Evolutionary conservation across 1,140 invertebrate genomes (phyloP).

Genomic region (Drosophila sp.): DNA sequence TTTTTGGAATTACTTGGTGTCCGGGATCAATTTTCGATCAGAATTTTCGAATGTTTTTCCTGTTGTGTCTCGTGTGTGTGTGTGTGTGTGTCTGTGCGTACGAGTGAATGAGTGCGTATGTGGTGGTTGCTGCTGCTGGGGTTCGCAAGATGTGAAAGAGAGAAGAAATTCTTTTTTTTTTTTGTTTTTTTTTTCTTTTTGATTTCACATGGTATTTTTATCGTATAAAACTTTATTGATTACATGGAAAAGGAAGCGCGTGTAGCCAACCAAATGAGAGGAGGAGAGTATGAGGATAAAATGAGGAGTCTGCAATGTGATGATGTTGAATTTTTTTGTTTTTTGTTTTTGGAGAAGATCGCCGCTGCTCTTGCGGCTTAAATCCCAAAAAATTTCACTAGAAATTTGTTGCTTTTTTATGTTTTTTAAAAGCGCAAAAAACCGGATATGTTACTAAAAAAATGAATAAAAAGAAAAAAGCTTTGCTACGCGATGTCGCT

Average conservation of each 20-base stretch:
- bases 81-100: constrained; percentile 34
- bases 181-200: constrained; percentile 30
- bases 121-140: constrained; percentile 49
- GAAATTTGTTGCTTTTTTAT: constrained; percentile 49
- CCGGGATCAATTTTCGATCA: constrained; percentile 15
- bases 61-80: constrained; percentile 28
- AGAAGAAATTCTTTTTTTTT: constrained; percentile 24
- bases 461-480: constrained; percentile 35
- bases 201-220: constrained; percentile 46
- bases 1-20: not conserved
- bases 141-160: constrained; percentile 11
- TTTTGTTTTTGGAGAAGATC: constrained; percentile 10
- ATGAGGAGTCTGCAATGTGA: constrained; percentile 22
- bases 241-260: constrained; percentile 64
- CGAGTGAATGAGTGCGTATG: constrained; percentile 28
- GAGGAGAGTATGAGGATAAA: constrained; percentile 33
- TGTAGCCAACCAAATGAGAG: constrained; percentile 46
- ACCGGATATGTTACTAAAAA: constrained; percentile 68
- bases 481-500: constrained; percentile 26
- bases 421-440: constrained; percentile 74
- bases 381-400: constrained; percentile 65
- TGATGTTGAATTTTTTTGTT: constrained; percentile 29
- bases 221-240: constrained; percentile 63
- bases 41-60: constrained; percentile 28
- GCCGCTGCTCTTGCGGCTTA: constrained; percentile 18